These are phyloP conservation scores for Tetragnatha versicolor DNA, from an alignment of 1,140 invertebrate species.

Conservation along the genomic window DNA sequence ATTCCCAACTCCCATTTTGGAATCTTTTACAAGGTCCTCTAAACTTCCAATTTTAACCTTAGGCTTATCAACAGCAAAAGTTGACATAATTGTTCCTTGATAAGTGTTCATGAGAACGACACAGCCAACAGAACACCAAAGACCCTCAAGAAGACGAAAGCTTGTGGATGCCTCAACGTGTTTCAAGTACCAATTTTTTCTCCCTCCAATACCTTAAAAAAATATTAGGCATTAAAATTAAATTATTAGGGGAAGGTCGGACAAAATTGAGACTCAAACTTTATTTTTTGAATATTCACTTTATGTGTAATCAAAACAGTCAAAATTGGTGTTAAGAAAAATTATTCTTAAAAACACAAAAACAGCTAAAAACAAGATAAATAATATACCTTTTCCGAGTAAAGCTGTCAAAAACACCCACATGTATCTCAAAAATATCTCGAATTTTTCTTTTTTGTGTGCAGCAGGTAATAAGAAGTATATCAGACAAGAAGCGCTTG, in stretches of 20 bases:
- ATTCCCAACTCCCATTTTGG: not conserved
- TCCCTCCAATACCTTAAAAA: not conserved
- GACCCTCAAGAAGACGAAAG: not conserved
- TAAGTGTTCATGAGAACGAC: not conserved
- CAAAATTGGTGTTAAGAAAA: not conserved
- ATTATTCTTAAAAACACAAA: not conserved
- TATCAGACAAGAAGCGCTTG: not conserved
- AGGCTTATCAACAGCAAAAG: not conserved
- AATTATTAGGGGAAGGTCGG: not conserved
- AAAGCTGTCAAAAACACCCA: not conserved
- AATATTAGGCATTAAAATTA: not conserved
- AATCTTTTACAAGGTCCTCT: not conserved
- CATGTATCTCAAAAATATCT: not conserved
- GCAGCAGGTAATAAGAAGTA: not conserved
- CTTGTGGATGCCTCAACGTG: not conserved
- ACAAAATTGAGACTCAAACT: not conserved
- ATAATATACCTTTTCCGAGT: constrained; percentile 7
- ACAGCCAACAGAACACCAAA: not conserved
- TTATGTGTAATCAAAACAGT: not conserved
- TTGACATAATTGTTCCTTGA: not conserved
- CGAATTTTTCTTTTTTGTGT: not conserved
- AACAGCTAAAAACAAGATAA: not conserved
- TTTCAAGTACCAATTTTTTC: not conserved
- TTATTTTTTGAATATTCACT: not conserved
- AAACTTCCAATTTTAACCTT: not conserved